Percentiles rank a stretch among this genome's conserved stretches.
These are phyloP conservation scores for Mesorhabditis sp. DNA, from an alignment of 2,888 invertebrate genomes.

Conservation along the genomic window DNA sequence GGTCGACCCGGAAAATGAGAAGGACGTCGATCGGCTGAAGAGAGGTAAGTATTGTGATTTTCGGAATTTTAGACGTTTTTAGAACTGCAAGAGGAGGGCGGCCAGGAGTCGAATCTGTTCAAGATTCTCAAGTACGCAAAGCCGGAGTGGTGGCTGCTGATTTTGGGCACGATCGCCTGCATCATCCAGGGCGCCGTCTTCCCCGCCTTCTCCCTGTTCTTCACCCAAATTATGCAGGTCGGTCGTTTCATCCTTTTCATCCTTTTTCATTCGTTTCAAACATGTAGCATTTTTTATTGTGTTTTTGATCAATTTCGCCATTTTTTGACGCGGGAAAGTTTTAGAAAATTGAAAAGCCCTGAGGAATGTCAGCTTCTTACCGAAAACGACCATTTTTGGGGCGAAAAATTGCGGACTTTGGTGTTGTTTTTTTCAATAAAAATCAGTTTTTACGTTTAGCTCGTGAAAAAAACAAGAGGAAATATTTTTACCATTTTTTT, in stretches of 20 bases:
- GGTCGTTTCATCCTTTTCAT: background rate
- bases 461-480: too few relatives aligned
- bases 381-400: too few relatives aligned
- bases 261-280: too few relatives aligned
- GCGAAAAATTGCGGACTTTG: too few relatives aligned
- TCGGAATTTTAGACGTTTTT: background rate
- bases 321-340: too few relatives aligned
- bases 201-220: constrained; percentile 63
- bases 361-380: too few relatives aligned
- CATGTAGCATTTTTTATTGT: too few relatives aligned
- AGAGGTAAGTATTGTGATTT: background rate
- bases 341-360: too few relatives aligned
- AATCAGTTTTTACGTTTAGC: background rate
- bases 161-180: constrained; percentile 58
- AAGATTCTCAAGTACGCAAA: constrained; percentile 59
- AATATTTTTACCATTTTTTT: too few relatives aligned
- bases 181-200: constrained; percentile 55
- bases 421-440: background rate
- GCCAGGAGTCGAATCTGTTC: constrained; percentile 37
- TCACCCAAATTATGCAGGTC: constrained; percentile 41
- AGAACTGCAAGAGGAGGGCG: constrained; percentile 46
- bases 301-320: too few relatives aligned
- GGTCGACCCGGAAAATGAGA: background rate
- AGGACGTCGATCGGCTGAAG: constrained; percentile 12
- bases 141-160: constrained; percentile 59